Evolutionary conservation across 2,888 invertebrate genomes (phyloP).

Genomic region (Tipula helvola): DNA sequence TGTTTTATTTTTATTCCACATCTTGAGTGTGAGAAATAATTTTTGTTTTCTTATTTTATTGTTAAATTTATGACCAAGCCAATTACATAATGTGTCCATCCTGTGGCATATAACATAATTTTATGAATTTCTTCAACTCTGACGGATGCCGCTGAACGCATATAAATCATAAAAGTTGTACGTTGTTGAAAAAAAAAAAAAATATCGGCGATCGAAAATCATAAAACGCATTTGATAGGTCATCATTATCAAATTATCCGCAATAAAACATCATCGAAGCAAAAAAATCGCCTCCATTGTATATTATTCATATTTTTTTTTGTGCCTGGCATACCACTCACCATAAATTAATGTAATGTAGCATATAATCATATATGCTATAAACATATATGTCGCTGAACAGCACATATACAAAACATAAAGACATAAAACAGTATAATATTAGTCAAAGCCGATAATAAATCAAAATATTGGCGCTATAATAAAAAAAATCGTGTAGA

Average conservation of each 20-base stretch:
- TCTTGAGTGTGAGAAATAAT: no score
- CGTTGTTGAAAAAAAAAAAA: background rate
- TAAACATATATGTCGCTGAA: background rate
- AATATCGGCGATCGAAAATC: background rate
- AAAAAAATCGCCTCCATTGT: background rate
- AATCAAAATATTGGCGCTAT: background rate
- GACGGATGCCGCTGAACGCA: background rate
- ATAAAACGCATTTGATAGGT: background rate
- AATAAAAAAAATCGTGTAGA: background rate
- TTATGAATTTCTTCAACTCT: background rate
- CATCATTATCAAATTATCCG: background rate
- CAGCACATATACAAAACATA: background rate
- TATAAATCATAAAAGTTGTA: background rate
- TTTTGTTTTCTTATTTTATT: no score
- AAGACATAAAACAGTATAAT: background rate
- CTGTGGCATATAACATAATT: background rate
- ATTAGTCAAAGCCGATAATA: background rate
- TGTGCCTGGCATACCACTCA: background rate
- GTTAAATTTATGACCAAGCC: background rate
- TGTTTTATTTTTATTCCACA: no score
- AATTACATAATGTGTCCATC: background rate
- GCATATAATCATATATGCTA: background rate
- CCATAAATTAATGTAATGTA: background rate
- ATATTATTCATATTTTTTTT: background rate
- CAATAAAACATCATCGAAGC: background rate